Percentiles rank a stretch among this genome's conserved stretches.
Conservation (phyloP, 2,797 vertebrate genomes). For the Hippopotamyrus pictus region DNA sequence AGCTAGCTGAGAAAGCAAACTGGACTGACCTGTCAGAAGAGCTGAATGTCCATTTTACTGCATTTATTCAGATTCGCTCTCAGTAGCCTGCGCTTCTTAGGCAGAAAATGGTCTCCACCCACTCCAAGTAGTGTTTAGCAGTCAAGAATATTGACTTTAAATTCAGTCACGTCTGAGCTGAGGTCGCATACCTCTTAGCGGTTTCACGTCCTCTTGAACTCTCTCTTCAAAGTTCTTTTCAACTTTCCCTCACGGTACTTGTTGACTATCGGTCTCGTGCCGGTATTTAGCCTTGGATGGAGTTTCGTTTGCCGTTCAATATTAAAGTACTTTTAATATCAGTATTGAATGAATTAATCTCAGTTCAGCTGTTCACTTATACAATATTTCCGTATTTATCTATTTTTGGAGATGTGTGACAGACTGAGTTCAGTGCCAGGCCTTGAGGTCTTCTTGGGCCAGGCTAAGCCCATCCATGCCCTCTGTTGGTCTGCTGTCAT, state of each 20-base stretch:
- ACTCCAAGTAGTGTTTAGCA: background rate
- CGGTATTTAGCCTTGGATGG: no score
- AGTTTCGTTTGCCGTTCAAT: background rate
- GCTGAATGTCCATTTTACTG: background rate
- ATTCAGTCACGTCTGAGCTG: no score
- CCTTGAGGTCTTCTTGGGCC: background rate
- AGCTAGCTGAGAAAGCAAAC: background rate
- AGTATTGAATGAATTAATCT: background rate
- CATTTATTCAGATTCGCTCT: background rate
- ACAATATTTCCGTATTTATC: background rate
- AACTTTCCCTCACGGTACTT: no score
- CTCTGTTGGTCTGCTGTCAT: background rate
- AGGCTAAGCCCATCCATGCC: background rate
- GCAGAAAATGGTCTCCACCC: background rate
- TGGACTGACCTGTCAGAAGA: background rate
- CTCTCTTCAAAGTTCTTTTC: no score
- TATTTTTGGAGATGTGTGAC: background rate
- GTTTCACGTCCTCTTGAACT: no score
- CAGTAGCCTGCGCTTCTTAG: background rate
- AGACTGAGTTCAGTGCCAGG: background rate
- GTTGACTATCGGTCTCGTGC: no score
- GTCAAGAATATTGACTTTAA: background rate
- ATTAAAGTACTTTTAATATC: background rate
- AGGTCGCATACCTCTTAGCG: no score
- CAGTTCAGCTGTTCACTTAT: background rate